Conservation (phyloP, 2,113 vertebrate genomes). For the Chaetura pelagica region DNA sequence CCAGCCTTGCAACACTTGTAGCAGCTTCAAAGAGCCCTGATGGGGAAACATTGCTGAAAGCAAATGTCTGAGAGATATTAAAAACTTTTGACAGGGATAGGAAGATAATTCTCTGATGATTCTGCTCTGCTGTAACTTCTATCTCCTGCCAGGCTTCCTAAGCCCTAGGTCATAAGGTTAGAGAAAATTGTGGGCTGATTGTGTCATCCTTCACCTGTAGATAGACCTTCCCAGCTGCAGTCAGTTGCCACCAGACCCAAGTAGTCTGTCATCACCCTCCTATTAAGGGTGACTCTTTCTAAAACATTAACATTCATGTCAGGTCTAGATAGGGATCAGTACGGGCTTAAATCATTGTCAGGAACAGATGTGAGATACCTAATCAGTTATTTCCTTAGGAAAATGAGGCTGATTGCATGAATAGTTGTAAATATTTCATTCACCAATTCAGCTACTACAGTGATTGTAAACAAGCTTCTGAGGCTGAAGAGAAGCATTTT, state of each 20-base stretch:
- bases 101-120: conserved; percentile 28
- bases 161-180: conserved; percentile 7
- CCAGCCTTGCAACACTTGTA: not conserved
- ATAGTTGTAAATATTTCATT: conserved; percentile 67
- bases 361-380: conserved; percentile 61
- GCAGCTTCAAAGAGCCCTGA: not conserved
- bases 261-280: not conserved
- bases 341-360: conserved; percentile 52
- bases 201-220: not conserved
- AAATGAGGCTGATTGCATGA: conserved; percentile 68
- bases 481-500: not conserved
- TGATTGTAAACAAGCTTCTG: conserved; percentile 46
- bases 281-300: not conserved
- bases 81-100: not conserved
- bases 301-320: conserved; percentile 48
- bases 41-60: not conserved
- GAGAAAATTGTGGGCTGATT: not conserved
- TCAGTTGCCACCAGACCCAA: not conserved
- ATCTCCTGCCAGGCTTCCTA: not conserved
- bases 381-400: conserved; percentile 68
- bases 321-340: conserved; percentile 36
- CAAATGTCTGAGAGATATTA: not conserved
- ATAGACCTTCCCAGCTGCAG: not conserved
- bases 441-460: conserved; percentile 27
- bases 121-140: not conserved